Evolutionary conservation across 1,140 invertebrate species (phyloP), one percentile per base, ranked within the genome.

Genomic region (Bradysia coprophila): DNA sequence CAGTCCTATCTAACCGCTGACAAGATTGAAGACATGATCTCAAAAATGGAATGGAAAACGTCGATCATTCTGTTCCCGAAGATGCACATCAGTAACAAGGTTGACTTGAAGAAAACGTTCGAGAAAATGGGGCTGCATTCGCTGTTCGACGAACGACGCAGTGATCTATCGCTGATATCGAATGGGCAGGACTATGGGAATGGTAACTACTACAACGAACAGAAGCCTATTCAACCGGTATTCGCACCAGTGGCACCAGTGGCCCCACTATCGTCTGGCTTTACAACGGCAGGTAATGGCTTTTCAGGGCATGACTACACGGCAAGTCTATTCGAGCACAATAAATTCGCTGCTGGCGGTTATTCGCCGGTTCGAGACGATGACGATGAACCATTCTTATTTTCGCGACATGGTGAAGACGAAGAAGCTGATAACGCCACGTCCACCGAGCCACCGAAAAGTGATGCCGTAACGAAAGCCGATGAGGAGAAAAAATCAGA

Each of bases 121-220:
- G 42, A 59, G 16, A 48, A 52, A 4, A 50, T 84, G 39, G 77
- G 76, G 1, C 43, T 81, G 2, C 49, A 41, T 0, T 66, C 72
- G 1, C 52, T 82, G 4, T 84, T 85, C 49, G 52, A 68, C 43
- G 53, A 61, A 0, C 8, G 19, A 0, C 46, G 52, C 15, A 70
- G 74, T 9, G 72, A 81, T 55, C 60, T 81, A 11, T 70, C 68
- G 0, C 52, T 73, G 8, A 51, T 76, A n/a, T 72, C 70, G 0
- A 51, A 58, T 20, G 42, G 45, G 22, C 24, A 28, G 13, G n/a
- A n/a, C n/a, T n/a, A 6, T 31, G 28, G n/a, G n/a, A n/a, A n/a
- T n/a, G n/a, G n/a, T n/a, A n/a, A n/a, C n/a, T n/a, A n/a, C n/a
- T n/a, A n/a, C n/a, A 28, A 28, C 13, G 24, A 28, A 28, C 13